Percentiles rank a stretch among this genome's conserved stretches.
Conservation (phyloP, 2,888 invertebrate species). For the Blomia tropicalis region DNA sequence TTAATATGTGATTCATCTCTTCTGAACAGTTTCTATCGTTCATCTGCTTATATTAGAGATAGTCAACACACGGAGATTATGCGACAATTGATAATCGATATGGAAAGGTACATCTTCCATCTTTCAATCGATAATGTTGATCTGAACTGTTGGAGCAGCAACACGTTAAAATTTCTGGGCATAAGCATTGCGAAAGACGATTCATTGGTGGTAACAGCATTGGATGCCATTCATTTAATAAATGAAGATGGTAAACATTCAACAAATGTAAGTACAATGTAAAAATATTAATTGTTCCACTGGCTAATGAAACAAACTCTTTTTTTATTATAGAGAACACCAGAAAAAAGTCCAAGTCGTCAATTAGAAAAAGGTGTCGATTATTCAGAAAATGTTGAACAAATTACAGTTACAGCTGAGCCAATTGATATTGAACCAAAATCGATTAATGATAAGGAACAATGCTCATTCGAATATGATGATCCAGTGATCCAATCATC, state of each 20-base stretch:
- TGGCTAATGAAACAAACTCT: neutral
- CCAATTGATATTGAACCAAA: too few species aligned
- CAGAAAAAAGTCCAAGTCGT: too few species aligned
- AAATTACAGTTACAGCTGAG: too few species aligned
- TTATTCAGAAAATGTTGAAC: too few species aligned
- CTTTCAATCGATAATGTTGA: conserved; percentile 26
- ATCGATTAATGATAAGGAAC: too few species aligned
- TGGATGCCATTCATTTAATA: conserved; percentile 30
- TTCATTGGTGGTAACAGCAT: conserved; percentile 29
- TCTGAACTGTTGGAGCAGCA: conserved; percentile 71
- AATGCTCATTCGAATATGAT: too few species aligned
- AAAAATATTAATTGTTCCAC: neutral
- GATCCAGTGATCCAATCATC: too few species aligned
- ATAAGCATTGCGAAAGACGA: conserved; percentile 49
- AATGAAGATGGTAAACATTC: conserved; percentile 22
- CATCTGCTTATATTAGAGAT: conserved; percentile 65
- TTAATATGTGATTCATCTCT: conserved; percentile 59
- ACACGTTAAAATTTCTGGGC: conserved; percentile 64
- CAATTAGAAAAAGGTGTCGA: too few species aligned
- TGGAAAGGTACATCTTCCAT: conserved; percentile 27
- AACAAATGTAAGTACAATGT: too few species aligned
- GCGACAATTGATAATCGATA: conserved; percentile 27
- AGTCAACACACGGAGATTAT: conserved; percentile 41
- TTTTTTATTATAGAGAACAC: neutral
- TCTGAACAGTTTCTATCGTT: conserved; percentile 59